Evolutionary conservation across 2,888 invertebrate genomes (phyloP), one percentile per base, ranked within the genome.

Genomic region (Phania funesta): DNA sequence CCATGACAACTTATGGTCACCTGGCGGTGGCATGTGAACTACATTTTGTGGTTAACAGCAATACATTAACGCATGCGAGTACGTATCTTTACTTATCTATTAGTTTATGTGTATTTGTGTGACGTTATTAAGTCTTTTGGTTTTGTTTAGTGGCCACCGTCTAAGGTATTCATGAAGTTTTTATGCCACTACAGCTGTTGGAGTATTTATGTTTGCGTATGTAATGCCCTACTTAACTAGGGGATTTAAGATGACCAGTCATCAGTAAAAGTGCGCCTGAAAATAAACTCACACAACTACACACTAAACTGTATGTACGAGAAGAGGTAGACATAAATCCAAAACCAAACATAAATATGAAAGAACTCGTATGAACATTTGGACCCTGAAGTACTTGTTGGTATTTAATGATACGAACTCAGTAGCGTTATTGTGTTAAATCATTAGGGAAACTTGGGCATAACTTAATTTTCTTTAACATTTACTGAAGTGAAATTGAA

Each of bases 231-330:
- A 26, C 56, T 62, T 77, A 73, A 74, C 44, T 74, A 78, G 67
- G 29, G 54, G 78, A 78, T 70, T 82, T 64, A 38, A 56, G 50
- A 74, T 78, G 81, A 74, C 77, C 81, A 68, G 67, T 64, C 73
- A 74, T 73, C 48, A 74, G 41, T 48, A 44, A 70, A 64, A 58
- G 26, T 38, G 13, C 13, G 7, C 20, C 50, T 41, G 20, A 20
- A 41, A 73, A 35, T 20, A 64, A 64, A 35, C 35, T 22, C 13
- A 41, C 22, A 62, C 29, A 41, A 29, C 7, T 18, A 13, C 35
- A 26, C 32, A 20, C 0, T 16, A 44, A 44, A 18, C 16, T 44
- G 16, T 29, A 3, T 41, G 41, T 41, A 13, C 7, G 41, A n/a
- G 41, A n/a, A 4, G 13, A 11, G 32, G n/a, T n/a, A n/a, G n/a